Evolutionary conservation across 2,113 vertebrate species (phyloP), one percentile per base, ranked within the genome.

Genomic region (Boleophthalmus pectinirostris): DNA sequence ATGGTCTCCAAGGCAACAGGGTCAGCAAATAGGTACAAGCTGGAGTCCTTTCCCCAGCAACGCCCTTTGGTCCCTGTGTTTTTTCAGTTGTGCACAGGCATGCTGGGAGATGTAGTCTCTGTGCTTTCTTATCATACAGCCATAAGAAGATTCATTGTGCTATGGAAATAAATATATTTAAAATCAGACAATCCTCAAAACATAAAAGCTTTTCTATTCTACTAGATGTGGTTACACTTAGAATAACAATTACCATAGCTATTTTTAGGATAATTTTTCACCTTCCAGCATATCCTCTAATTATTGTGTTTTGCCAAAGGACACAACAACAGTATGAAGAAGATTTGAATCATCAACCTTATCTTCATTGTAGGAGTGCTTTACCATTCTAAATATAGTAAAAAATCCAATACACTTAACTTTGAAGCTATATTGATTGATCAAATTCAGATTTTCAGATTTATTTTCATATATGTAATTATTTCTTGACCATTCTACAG

Each of bases 1-100:
- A 38, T 74, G 53, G 54, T 75, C 0, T 4, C 58, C 68, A 74
- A 70, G 25, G 68, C 63, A 82, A 78, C 75, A 51, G 6, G 80
- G 68, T 74, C 80, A 72, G 29, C 58, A 18, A 60, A 38, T 24
- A 60, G 25, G 25, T 33, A 20, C 67, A 67, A 35, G 18, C 54
- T 45, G 20, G 67, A 70, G 65, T 79, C 53, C 71, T 49, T 76
- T 69, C 54, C 16, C 68, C 64, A 57, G 64, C 70, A 69, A 47
- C 33, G 7, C 33, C 51, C 58, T 25, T 15, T 35, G 67, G 24
- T 29, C 56, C 68, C 43, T 35, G 43, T 23, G 29, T n/a, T 60
- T 18, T 20, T 20, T 65, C 14, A 24, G 11, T 58, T 64, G 33
- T 65, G 25, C 51, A 45, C 1, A 11, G 12, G 69, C 45, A 73